These are phyloP conservation scores for Hepsetus odoe DNA, from an alignment of 2,113 vertebrate genomes.

Conservation along the genomic window DNA sequence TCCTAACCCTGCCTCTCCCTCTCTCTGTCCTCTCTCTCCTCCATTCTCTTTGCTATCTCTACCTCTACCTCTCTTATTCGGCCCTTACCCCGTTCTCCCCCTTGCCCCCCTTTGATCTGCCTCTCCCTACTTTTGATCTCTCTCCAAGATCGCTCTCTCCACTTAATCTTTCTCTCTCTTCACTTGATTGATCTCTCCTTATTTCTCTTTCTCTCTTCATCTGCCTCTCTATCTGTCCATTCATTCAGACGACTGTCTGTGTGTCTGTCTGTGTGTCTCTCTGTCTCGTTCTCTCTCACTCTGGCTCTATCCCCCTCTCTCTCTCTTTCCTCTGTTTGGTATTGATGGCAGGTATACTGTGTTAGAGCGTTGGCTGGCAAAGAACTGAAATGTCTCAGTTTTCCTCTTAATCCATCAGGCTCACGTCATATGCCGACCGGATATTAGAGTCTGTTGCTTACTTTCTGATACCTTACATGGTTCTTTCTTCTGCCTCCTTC, in stretches of 20 bases:
- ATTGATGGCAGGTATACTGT: neutral
- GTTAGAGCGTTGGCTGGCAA: constrained; percentile 6
- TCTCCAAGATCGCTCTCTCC: too few relatives aligned
- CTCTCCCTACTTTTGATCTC: too few relatives aligned
- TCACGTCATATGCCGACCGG: constrained; percentile 41
- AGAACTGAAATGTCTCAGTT: neutral
- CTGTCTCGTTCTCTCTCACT: neutral
- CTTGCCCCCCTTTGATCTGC: too few relatives aligned
- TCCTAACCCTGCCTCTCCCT: constrained; percentile 20
- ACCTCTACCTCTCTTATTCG: too few relatives aligned
- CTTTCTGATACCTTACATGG: constrained; percentile 68
- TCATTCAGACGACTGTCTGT: neutral
- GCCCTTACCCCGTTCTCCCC: too few relatives aligned
- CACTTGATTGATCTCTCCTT: neutral
- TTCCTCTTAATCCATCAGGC: constrained; percentile 19
- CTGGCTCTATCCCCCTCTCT: neutral
- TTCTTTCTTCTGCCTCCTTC: constrained; percentile 58
- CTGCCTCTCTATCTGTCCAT: neutral
- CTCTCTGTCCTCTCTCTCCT: neutral
- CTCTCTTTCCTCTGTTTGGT: neutral
- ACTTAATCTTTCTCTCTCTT: neutral
- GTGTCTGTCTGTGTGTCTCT: neutral
- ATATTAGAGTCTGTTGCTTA: constrained; percentile 44
- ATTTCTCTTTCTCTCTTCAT: neutral
- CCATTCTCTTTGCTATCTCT: too few relatives aligned